Evolutionary conservation across 2,888 invertebrate genomes (phyloP), one percentile per base, ranked within the genome.

Genomic region (Hydraecia micacea): DNA sequence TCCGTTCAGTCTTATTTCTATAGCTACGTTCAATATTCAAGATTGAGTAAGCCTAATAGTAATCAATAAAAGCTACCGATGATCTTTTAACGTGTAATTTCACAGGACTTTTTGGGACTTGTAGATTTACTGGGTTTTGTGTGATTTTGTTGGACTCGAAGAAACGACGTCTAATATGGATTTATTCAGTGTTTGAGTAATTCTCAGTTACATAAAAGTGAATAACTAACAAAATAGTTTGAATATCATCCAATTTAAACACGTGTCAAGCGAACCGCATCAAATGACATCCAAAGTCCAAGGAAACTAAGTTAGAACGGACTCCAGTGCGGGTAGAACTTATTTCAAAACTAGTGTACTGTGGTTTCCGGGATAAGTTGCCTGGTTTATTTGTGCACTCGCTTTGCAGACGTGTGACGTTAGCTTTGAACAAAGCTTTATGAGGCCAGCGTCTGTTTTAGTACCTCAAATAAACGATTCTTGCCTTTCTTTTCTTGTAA

Each of bases 321-420:
- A 88, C 85, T 88, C 52, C 58, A 74, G 83, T 85, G 77, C 78
- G 80, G 76, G 60, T 69, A 6, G n/a, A 89, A 90, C 84, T 87
- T 88, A 90, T 86, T 88, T 83, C 80, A 80, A 70, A 86, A 87
- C 87, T 84, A 83, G 82, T 85, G 86, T 83, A 83, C 79, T 81
- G 85, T 78, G 89, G 89, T 89, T 88, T 81, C 76, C 78, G 73
- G 82, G 72, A 84, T 81, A 81, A 88, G 83, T 91, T 86, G 84
- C 77, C 73, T 84, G 76, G 87, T 89, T 89, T 91, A 90, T 91
- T 89, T 88, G 87, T 82, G 85, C 83, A 78, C 83, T 86, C 83
- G 85, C 85, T 87, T 82, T 80, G 70, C 73, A 80, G 77, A 86
- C 84, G 84, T 81, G 87, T 86, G 86, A 87, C 83, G 85, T 85